Evolutionary conservation across 2,113 vertebrate genomes (phyloP), one percentile per base, ranked within the genome.

Genomic region (Cacatua alba): DNA sequence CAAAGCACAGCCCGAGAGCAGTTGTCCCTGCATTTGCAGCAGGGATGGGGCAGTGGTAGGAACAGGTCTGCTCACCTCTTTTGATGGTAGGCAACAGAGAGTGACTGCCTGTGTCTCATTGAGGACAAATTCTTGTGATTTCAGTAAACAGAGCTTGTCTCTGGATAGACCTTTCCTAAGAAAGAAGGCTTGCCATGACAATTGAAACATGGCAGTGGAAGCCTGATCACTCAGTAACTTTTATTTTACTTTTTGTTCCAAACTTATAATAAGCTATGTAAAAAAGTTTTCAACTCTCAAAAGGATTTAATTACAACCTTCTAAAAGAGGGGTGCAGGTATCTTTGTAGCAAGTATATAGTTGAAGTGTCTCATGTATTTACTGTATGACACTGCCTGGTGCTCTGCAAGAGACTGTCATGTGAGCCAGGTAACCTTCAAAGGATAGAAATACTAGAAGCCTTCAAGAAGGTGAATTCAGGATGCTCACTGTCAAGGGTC

Each of bases 21-120:
- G 48, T 55, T 23, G 23, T 41, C 68, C 28, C 37, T 43, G 24
- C 55, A 16, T 24, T 75, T 55, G 5, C 16, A 41, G 46, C 7
- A 0, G 48, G 33, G 19, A 16, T n/a, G 49, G 49, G 77, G 46
- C 14, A 35, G n/a, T 10, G 1, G 0, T 14, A 31, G 52, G 52
- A 80, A 3, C 26, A 18, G 26, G 7, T 55, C 33, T 80, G 53
- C 44, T 88, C 21, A 11, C 35, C 52, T 39, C 26, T 31, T 44
- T 65, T 18, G 14, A 21, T 5, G 24, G 6, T 62, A 44, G 41
- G 16, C 49, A 46, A 0, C 0, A 29, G 21, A 19, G 43, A 46
- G 57, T 5, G 33, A 26, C 48, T 44, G 63, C 71, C 53, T 35
- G 12, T 10, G n/a, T n/a, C 72, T 63, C 33, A 39, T 16, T 21